Evolutionary conservation across 2,797 vertebrate species (phyloP), one percentile per base, ranked within the genome.

Genomic region (Gila robusta): DNA sequence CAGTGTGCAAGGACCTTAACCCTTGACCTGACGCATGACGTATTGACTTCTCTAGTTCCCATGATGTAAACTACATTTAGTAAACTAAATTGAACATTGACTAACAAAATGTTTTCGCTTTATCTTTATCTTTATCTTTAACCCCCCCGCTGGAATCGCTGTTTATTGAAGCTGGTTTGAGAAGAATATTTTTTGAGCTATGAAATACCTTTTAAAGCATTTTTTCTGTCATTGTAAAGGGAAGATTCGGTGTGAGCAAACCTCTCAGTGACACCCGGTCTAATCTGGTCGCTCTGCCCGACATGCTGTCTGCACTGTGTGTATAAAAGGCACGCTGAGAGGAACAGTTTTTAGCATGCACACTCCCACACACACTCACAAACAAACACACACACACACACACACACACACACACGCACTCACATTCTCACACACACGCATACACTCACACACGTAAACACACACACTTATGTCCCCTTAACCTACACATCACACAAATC

Each of bases 241-340:
- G 59, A 86, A 54, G 19, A 64, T 71, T 23, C 19, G 21, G 72
- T 19, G 69, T 82, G 76, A 76, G 73, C 69, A 64, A 62, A 85
- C 85, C 83, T 85, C 66, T 81, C 80, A 67, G 83, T 81, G 72
- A 88, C 87, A 81, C 88, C 74, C 88, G 90, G 93, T 93, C 93
- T 94, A 94, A 94, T 93, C 93, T 91, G 88, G 92, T 90, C 85
- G 8, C 91, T 86, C 41, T 92, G 88, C 86, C 70, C 94, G 94
- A 94, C 94, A 93, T 79, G 72, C 92, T 71, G 93, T 95, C 95
- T 95, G 87, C 81, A 77, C 89, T 91, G 91, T 92, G 89, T 94
- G 92, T 93, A 70, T 87, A 87, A 74, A 86, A 37, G 71, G 89
- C 88, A 79, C 82, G 85, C 56, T 41, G 19, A 35, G 62, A 80